Base-by-base conservation (phyloP, 2,797 vertebrate species). In the Coendou prehensilis region DNA sequence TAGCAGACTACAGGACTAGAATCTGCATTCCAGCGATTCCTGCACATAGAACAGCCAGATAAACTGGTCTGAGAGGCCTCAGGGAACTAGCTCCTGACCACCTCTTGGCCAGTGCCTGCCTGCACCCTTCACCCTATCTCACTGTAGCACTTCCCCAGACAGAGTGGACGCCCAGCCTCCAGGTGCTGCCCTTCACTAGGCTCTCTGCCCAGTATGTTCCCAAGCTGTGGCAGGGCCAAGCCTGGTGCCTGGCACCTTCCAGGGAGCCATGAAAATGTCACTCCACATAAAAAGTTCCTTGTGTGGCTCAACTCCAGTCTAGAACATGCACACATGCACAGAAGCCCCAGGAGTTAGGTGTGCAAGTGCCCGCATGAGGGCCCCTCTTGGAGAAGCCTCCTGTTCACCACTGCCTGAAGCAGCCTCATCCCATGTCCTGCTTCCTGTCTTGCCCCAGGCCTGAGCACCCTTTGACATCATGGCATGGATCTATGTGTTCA, bases 11-110 rank as follows among this genome's bases (percentile, higher is more conserved):
- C 22, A n/a, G 50, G 59, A 18, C 13, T 63, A 22, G 57, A 75
- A 56, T 26, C 41, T 52, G 50, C 30, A 23, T 7, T 59, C 57
- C 3, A 26, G n/a, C 6, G 56, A 37, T 4, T 47, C 61, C 15
- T 2, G 5, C 6, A 2, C 57, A 61, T 13, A 5, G 14, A 22
- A 47, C 37, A 0, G 37, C 30, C 18, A n/a, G 52, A n/a, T 4
- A 28, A 0, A 13, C 69, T 71, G 6, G 33, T n/a, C 33, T 33
- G 69, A 13, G 15, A 64, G 64, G 30, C 33, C 47, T 59, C 69
- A 9, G 20, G 1, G 6, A 85, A 28, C 33, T 2, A 6, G 41
- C 28, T n/a, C 56, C 26, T 30, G 67, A 15, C 37, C 71, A 28
- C 47, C 22, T 37, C 26, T 17, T 9, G 14, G 15, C 63, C 56